Evolutionary conservation across 2,113 vertebrate genomes (phyloP).

Genomic region (Notarius lentiginosus): DNA sequence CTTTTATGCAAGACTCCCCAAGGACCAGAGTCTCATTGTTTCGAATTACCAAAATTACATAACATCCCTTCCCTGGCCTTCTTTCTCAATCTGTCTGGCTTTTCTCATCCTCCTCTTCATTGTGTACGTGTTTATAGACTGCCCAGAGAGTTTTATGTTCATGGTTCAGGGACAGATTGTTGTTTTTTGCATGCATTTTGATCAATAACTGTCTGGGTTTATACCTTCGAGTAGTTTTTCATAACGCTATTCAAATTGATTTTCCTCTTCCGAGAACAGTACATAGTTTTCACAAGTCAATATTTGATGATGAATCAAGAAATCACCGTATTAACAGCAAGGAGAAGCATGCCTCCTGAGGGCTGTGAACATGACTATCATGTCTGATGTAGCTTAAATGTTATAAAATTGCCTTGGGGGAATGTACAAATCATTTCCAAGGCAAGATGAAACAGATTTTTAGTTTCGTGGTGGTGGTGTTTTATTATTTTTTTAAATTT

Average conservation of each 20-base stretch:
- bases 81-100: background rate
- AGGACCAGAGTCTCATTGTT: constrained; percentile 45
- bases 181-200: background rate
- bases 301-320: background rate
- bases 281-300: background rate
- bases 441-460: background rate
- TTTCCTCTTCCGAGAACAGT: background rate
- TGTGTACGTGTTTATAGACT: constrained; percentile 27
- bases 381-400: background rate
- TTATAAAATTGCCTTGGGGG: background rate
- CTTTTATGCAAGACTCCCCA: constrained; percentile 12
- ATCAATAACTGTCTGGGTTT: background rate
- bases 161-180: background rate
- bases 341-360: background rate
- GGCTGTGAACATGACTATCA: background rate
- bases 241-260: background rate
- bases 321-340: background rate
- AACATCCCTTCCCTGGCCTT: constrained; percentile 5
- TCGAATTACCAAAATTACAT: constrained; percentile 27
- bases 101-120: constrained; percentile 13
- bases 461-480: too few relatives aligned
- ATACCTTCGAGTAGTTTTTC: background rate
- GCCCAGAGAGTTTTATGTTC: background rate
- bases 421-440: background rate
- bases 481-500: background rate